Conservation (phyloP, 2,888 invertebrate species). For the Eupelmus urozonus region DNA sequence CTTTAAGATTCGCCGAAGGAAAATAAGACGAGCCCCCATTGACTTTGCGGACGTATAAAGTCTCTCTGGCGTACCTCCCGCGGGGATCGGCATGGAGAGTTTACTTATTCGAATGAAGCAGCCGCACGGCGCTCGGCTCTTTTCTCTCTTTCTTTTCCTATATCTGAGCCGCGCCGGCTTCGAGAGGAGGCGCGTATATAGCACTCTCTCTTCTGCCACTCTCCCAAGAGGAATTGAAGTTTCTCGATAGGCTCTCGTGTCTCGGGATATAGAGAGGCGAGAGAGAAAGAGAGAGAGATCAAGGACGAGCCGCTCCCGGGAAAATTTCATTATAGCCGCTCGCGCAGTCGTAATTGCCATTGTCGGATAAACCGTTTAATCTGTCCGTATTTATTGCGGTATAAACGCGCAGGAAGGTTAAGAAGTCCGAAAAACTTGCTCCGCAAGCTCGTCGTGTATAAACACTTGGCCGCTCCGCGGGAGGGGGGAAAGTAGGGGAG, state of each 20-base stretch:
- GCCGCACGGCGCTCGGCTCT: conserved; percentile 39
- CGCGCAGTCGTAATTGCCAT: conserved; percentile 2
- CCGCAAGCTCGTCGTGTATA: conserved; percentile 13
- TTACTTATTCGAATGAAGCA: conserved; percentile 70
- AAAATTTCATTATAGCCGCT: conserved; percentile 34
- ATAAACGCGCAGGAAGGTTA: background rate
- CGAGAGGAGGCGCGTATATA: conserved; percentile 17
- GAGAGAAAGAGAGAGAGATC: conserved; percentile 15
- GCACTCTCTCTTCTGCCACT: conserved; percentile 9
- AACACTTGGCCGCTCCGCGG: conserved; percentile 10
- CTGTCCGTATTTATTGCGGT: conserved; percentile 31
- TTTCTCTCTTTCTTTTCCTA: conserved; percentile 28
- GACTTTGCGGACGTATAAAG: background rate
- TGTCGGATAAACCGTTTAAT: conserved; percentile 44
- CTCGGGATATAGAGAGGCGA: conserved; percentile 5
- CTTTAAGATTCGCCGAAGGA: conserved; percentile 38
- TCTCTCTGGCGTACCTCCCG: conserved; percentile 24
- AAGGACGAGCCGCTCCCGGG: conserved; percentile 12
- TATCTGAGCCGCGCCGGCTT: no score
- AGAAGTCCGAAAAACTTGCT: conserved; percentile 29
- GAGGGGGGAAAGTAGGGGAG: background rate
- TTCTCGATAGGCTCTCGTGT: conserved; percentile 60
- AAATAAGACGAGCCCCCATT: conserved; percentile 21
- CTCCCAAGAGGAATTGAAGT: conserved; percentile 66
- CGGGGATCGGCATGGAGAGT: conserved; percentile 51